Evolutionary conservation across 2,113 vertebrate genomes (phyloP), one percentile per base, ranked within the genome.

Genomic region (Pteruthius melanotis): DNA sequence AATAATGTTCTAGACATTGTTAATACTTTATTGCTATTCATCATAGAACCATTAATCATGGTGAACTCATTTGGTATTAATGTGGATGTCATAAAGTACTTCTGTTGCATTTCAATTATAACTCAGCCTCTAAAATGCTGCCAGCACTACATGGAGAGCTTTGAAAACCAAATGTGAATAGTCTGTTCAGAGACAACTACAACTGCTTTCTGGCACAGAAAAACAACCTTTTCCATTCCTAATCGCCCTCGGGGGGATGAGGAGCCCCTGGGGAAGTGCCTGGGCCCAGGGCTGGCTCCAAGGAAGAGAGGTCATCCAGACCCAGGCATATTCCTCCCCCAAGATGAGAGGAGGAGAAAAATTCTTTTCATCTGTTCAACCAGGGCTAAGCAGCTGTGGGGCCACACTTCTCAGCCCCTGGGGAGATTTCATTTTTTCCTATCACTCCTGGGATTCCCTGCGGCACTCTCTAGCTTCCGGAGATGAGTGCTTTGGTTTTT

Each of bases 21-120:
- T 96, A 97, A 94, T 95, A 91, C 89, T 97, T 97, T 95, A 93
- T 87, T 96, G 92, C 89, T 94, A 96, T 96, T 95, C 94, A 97
- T 96, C 96, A 85, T 50, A 56, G 92, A 97, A 57, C 80, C 94
- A 97, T 96, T 95, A 97, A 97, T 96, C 96, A 96, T 27, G 79
- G 83, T 85, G 92, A 94, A 96, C 93, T 94, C 95, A 96, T 95
- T 97, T 95, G 94, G 81, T 97, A 96, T 97, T 97, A 96, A 96
- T 52, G 79, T 80, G 92, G 87, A 96, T 92, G 92, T 96, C 94
- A 97, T 87, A 94, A 94, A 97, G 83, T 82, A 93, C 91, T 93
- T 95, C 94, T 89, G 89, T 57, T 90, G 94, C 94, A 95, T 94
- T 97, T 96, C 97, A 96, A 84, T 97, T 96, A 94, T 78, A 96